Base-by-base conservation (phyloP, 1,140 invertebrate species). In the Platyscapa corneri region DNA sequence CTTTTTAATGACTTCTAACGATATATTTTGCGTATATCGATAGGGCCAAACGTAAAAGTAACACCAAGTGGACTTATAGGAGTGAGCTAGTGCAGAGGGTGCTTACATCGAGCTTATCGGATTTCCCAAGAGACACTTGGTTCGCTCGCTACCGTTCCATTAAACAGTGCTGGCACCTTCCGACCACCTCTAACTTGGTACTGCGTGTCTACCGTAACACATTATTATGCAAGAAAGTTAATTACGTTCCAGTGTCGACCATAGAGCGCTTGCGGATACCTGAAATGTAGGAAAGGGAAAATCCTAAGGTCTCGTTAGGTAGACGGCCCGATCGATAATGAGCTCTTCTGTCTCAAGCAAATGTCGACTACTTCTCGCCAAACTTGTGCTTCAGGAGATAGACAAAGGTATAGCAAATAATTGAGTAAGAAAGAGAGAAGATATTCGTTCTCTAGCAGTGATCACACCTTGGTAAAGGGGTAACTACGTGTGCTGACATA, bases 151-250 rank as follows among this genome's bases (percentile, higher is more conserved):
- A 16, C 70, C 37, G 12, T 64, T 42, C 0, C 56, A 27, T 1
- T 46, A 42, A 39, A 74, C 32, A 56, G 76, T 34, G 30, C 46
- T 18, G 76, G 49, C 30, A 34, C n/a, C 27, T 49, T 49, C 20
- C 74, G 27, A 42, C 49, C 53, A 6, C 18, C 78, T 42, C 78
- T 5, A n/a, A 18, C 27, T 49, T n/a, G 30, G 67, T 23, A 30
- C 49, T 23, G 37, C 65, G 49, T 30, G 16, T 30, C 60, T 70
- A 65, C 3, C 20, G n/a, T 49, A 53, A 81, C 39, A 16, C 34
- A 81, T 85, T 85, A 82, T 86, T 82, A 86, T 77, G 78, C 79
- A 82, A 86, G 72, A 82, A 86, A 82, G 78, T 86, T 82, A 86
- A 85, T 85, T 85, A 81, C 49, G 53, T 64, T 72, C 27, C 23